Base-by-base conservation (phyloP, 2,888 invertebrate species). In the Siphonodentalium dalli region DNA sequence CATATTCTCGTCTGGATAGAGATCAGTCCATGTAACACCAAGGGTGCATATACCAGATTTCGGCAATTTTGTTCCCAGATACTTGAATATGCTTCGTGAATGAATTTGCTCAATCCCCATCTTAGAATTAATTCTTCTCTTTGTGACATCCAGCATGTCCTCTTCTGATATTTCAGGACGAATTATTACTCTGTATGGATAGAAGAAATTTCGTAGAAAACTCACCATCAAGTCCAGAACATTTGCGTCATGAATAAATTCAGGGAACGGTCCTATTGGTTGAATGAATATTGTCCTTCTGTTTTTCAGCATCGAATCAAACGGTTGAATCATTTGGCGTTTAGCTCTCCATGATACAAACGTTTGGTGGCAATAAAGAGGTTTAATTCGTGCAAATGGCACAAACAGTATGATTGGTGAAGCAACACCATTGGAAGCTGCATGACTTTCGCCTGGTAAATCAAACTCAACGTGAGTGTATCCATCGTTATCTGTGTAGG, bases 21-120 rank as follows among this genome's bases (percentile, higher is more conserved):
- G 63, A 53, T 79, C 79, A 11, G 77, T 75, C 78, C 78, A 78
- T 3, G 65, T 63, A 9, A 79, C 55, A n/a, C 79, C 79, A 42
- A 77, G 58, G 21, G 76, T 68, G 41, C 74, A 72, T 40, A 63
- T 62, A 3, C 71, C 74, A 66, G 77, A 69, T 28, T 52, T 46
- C 7, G 78, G 78, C 9, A 64, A 57, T 9, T 62, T 40, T 24
- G 56, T 65, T 29, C 63, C 54, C 21, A 79, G 58, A 20, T 58
- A 51, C 2, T 59, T 58, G 49, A 66, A 67, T 33, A 79, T 66
- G 53, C 75, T 74, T 13, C 51, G 58, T 2, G 72, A 76, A 37
- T 68, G 60, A 39, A 65, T 66, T 45, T 79, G 79, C 45, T 66
- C 61, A 34, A 71, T 54, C n/a, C 64, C 59, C 8, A 77, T 78